Evolutionary conservation across 2,113 vertebrate species (phyloP).

Genomic region (Ciconia stormi): DNA sequence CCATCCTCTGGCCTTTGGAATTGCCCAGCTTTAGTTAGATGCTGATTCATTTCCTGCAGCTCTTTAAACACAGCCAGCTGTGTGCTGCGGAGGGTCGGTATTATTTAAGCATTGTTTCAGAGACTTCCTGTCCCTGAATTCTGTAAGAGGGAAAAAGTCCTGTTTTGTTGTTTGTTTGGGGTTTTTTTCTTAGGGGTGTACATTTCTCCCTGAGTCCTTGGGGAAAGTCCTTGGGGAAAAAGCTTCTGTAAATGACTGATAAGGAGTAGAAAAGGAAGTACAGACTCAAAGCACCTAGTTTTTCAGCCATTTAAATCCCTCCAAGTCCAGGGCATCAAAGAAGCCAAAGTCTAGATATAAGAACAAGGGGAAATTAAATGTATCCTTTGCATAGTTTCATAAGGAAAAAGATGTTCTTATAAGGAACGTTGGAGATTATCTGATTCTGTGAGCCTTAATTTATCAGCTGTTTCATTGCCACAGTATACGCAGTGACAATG

Average conservation of each 20-base stretch:
- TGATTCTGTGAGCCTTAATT: constrained; percentile 59
- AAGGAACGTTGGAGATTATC: constrained; percentile 54
- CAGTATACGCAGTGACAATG: constrained; percentile 53
- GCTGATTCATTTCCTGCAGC: constrained; percentile 72
- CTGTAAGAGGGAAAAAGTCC: neutral
- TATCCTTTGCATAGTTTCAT: constrained; percentile 45
- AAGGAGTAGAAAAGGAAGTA: constrained; percentile 48
- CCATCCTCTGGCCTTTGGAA: constrained; percentile 59
- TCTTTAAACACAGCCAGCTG: constrained; percentile 65
- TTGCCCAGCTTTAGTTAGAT: constrained; percentile 25
- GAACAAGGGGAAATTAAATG: constrained; percentile 60
- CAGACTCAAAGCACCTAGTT: neutral
- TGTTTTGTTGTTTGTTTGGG: neutral
- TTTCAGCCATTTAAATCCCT: neutral
- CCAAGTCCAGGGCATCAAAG: neutral
- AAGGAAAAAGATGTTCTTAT: constrained; percentile 45
- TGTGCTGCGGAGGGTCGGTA: constrained; percentile 30
- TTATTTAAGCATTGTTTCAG: constrained; percentile 65
- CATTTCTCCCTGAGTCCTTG: neutral
- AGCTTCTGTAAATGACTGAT: constrained; percentile 53
- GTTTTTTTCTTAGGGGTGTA: neutral
- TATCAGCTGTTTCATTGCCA: constrained; percentile 56
- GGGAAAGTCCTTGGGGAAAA: constrained; percentile 22
- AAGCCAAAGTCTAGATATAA: neutral
- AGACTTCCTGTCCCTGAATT: constrained; percentile 68